Evolutionary conservation across 2,113 vertebrate genomes (phyloP).

Genomic region (Buteo buteo): DNA sequence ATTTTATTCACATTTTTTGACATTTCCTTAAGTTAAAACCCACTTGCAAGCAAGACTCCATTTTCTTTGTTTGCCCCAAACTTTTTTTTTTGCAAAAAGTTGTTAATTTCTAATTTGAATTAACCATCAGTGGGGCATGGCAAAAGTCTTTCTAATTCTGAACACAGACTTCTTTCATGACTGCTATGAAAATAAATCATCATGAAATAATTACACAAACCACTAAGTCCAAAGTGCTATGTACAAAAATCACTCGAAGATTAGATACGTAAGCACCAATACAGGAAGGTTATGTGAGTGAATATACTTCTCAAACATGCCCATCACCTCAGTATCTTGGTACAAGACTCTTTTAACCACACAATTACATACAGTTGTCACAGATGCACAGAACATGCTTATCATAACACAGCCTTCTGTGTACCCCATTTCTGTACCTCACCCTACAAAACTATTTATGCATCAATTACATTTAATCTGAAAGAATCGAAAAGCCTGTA

Average conservation of each 20-base stretch:
- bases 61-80: conserved; percentile 28
- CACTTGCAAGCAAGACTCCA: neutral
- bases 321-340: neutral
- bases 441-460: neutral
- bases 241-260: neutral
- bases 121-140: neutral
- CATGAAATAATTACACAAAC: neutral
- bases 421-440: neutral
- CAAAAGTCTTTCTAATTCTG: neutral
- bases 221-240: neutral
- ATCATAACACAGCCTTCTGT: neutral
- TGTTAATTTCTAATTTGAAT: neutral
- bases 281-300: neutral
- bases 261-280: neutral
- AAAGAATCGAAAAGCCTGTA: neutral
- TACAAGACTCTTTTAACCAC: neutral
- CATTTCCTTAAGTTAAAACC: neutral
- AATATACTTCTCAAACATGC: neutral
- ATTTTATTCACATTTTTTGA: neutral
- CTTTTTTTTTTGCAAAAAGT: neutral
- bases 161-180: neutral
- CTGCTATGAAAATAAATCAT: neutral
- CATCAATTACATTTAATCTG: neutral
- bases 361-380: neutral
- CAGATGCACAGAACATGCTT: neutral